phyloP scores from a whole-genome alignment of 2,888 invertebrate genomes.

The Latrodectus elegans region DNA sequence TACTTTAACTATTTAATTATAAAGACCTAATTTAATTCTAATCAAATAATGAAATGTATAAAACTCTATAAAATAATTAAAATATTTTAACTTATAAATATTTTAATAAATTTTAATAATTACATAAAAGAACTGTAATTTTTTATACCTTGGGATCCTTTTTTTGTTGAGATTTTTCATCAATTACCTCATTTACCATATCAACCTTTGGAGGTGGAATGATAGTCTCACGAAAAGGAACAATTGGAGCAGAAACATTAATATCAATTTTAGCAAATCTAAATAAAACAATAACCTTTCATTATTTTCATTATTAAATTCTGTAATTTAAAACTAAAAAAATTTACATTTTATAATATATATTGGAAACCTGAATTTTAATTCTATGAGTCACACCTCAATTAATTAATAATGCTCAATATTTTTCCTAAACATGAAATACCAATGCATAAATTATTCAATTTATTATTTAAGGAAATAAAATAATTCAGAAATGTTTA shows the following conservation, averaged over 20 bases:
- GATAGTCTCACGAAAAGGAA: constrained; percentile 95
- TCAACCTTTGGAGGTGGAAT: constrained; percentile 86
- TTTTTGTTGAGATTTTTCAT: constrained; percentile 78
- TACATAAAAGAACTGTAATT: neutral
- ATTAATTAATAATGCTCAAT: too few relatives aligned
- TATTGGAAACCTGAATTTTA: too few relatives aligned
- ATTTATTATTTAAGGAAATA: too few relatives aligned
- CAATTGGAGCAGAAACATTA: constrained; percentile 95
- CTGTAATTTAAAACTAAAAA: too few relatives aligned
- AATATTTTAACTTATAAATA: neutral
- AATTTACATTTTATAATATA: too few relatives aligned
- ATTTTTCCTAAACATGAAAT: too few relatives aligned
- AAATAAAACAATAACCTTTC: constrained; percentile 72
- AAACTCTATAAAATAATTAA: neutral
- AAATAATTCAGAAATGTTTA: too few relatives aligned
- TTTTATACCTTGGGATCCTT: constrained; percentile 31
- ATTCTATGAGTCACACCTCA: too few relatives aligned
- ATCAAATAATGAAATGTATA: neutral
- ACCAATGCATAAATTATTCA: too few relatives aligned
- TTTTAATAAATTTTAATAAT: neutral
- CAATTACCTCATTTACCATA: constrained; percentile 89
- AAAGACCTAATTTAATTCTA: neutral
- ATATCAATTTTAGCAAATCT: constrained; percentile 89
- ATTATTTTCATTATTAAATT: too few relatives aligned
- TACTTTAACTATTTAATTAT: too few relatives aligned